Base-by-base conservation (phyloP, 2,888 invertebrate species). In the Dryomyza anilis region DNA sequence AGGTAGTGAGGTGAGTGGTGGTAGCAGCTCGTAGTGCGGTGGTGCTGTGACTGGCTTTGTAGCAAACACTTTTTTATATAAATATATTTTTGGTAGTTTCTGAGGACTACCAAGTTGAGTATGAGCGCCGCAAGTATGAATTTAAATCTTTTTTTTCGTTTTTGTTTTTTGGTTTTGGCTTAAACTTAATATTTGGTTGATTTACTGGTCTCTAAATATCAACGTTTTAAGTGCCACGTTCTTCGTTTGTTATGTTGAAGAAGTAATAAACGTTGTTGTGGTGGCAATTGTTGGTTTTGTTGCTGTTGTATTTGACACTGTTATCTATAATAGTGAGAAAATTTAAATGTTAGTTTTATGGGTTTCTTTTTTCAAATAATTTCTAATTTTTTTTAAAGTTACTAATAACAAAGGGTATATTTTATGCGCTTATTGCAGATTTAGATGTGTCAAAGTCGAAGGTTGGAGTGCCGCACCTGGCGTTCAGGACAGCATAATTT, bases 401-500 rank as follows among this genome's bases (percentile, higher is more conserved):
- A 27, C 29, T 58, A 45, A 45, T 16, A 45, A 53, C 33, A 58
- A 58, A 45, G 25, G 25, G 21, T 23, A 19, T 19, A 12, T 33
- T 12, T 21, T 19, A 5, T 48, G 30, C 16, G 60, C n/a, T 55
- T 56, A 61, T 62, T 55, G 57, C 64, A 61, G 50, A 45, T 55
- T 45, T 67, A 57, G 62, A 61, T 70, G 67, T 64, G 70, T 72
- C 69, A 71, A 57, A 69, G 72, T 65, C 70, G 68, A 67, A 64
- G 67, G 65, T 64, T 67, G 16, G 45, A 64, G 46, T 64, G 65
- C 64, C 73, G 69, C 68, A 83, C 82, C 81, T 81, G 81, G 73
- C 76, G 74, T 77, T 83, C 77, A 78, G 77, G 74, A 78, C 77
- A 82, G 78, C 78, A 77, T 74, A 75, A 72, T 72, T 75, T 73